Base-by-base conservation (phyloP, 2,797 vertebrate genomes). In the Peromyscus melanophrys region DNA sequence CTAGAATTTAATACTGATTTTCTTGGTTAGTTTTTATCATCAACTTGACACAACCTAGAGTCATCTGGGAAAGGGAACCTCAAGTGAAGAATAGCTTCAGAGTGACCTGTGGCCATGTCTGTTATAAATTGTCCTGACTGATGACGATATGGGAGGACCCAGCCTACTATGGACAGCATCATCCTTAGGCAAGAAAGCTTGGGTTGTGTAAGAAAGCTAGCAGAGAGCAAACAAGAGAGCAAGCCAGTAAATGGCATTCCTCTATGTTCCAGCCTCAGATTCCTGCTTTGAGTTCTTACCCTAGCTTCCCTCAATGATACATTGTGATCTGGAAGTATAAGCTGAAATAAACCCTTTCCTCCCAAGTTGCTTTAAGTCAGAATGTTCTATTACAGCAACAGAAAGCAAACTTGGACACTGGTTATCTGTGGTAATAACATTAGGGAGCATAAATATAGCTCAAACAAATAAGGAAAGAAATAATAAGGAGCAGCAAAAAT, bases 381-480 rank as follows among this genome's bases (percentile, higher is more conserved):
- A 55, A 55, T 57, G 19, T 55, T 86, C 63, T 87, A 71, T 37
- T n/a, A 55, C 19, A 71, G 85, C 14, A 87, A 87, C 14, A 40
- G 49, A 87, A 73, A 87, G n/a, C 52, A 55, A 87, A 87, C 9
- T 40, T n/a, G 69, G 52, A 73, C 67, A 40, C 49, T 87, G 67
- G 49, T 78, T 65, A 65, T 16, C 31, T 89, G 16, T 37, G 43
- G 23, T n/a, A 92, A 49, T 69, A 85, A 86, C 34, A 73, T 90
- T 90, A 89, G 2, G 6, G 31, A 29, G 80, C 17, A 67, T 59
- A 95, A 95, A 86, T 93, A 55, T 46, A 92, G 78, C 10, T 40
- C 85, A 89, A 82, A 96, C 65, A 85, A 61, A 63, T 34, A 55
- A 78, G 11, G 43, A 90, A 84, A 81, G 37, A 90, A 95, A 52